A percentile compares a stretch with the other conserved stretches of the same genome.
These are phyloP conservation scores for Dasysyrphus albostriatus DNA, from an alignment of 2,888 invertebrate genomes.

Conservation along the genomic window DNA sequence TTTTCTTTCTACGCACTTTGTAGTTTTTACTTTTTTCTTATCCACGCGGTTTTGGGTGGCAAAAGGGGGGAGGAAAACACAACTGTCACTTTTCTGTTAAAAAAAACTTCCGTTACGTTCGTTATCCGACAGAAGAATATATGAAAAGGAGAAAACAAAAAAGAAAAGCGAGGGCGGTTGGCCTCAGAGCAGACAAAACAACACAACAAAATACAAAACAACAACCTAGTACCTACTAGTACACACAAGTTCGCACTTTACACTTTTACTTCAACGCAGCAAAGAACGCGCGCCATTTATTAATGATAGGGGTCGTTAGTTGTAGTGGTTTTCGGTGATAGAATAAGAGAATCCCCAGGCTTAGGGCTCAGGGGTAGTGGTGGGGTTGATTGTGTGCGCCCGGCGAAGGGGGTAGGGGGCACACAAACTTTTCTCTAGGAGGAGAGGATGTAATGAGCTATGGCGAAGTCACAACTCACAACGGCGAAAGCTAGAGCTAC, in stretches of 20 bases:
- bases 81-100: constrained; percentile 58
- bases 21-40: constrained; percentile 20
- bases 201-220: constrained; percentile 55
- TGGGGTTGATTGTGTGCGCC: constrained; percentile 34
- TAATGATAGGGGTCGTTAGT: constrained; percentile 53
- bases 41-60: background rate
- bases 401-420: constrained; percentile 59
- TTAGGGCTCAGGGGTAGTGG: background rate
- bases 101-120: constrained; percentile 64
- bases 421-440: constrained; percentile 46
- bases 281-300: constrained; percentile 74
- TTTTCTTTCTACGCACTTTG: constrained; percentile 58
- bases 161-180: constrained; percentile 53
- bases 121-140: constrained; percentile 41
- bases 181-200: constrained; percentile 40
- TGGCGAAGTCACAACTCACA: constrained; percentile 20
- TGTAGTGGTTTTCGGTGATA: constrained; percentile 58
- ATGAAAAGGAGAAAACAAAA: constrained; percentile 10
- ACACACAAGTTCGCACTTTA: constrained; percentile 55
- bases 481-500: constrained; percentile 50
- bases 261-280: constrained; percentile 46
- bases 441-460: background rate
- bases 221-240: constrained; percentile 14
- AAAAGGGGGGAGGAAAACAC: background rate
- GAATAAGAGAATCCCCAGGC: constrained; percentile 20